These are phyloP conservation scores for Mermis nigrescens DNA, from an alignment of 2,888 invertebrate species.

Conservation along the genomic window DNA sequence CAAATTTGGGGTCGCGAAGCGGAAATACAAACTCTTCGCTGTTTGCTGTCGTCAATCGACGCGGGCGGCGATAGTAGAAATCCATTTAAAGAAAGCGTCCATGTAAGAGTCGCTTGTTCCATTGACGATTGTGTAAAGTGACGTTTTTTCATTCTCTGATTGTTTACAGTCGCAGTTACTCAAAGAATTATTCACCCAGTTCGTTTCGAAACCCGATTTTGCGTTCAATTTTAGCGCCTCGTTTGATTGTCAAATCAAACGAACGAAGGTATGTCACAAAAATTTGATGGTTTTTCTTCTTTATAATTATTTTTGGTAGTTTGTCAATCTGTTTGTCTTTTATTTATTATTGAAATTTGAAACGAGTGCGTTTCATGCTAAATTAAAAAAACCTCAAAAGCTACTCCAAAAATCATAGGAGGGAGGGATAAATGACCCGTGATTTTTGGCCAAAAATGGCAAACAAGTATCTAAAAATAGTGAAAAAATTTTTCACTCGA, in stretches of 20 bases:
- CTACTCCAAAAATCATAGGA: too few relatives aligned
- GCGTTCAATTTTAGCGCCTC: constrained; percentile 69
- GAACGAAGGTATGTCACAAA: constrained; percentile 46
- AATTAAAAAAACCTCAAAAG: too few relatives aligned
- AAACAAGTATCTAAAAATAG: too few relatives aligned
- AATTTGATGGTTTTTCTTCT: neutral
- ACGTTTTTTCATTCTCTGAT: neutral
- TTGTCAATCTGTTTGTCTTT: too few relatives aligned
- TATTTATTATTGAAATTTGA: too few relatives aligned
- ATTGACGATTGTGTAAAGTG: neutral
- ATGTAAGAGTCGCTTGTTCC: constrained; percentile 27
- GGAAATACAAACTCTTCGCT: constrained; percentile 84
- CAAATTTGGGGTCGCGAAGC: constrained; percentile 81
- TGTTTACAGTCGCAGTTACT: constrained; percentile 49
- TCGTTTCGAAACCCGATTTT: constrained; percentile 66
- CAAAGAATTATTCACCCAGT: constrained; percentile 53
- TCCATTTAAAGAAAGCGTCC: constrained; percentile 36
- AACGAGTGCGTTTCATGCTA: too few relatives aligned
- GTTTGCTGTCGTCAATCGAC: constrained; percentile 70
- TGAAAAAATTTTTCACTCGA: neutral
- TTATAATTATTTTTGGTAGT: too few relatives aligned
- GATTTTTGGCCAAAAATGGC: too few relatives aligned
- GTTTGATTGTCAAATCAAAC: constrained; percentile 56
- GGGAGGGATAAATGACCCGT: too few relatives aligned
- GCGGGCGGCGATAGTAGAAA: constrained; percentile 46